Base-by-base conservation (phyloP, 1,140 invertebrate species). In the Oscheius sp. region DNA sequence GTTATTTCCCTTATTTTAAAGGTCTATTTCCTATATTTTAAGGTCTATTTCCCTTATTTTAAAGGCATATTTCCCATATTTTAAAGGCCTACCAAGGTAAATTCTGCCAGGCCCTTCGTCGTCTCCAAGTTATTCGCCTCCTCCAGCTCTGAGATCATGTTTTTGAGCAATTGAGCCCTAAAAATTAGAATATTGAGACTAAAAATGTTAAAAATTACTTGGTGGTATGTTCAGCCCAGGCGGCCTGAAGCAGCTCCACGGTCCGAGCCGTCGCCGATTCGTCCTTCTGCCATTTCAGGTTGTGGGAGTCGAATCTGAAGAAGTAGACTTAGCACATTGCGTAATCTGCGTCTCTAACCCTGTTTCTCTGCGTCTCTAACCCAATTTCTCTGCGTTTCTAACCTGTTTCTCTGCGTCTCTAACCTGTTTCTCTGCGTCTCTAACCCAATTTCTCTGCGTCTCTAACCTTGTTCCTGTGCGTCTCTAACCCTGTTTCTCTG, bases 191-290 rank as follows among this genome's bases (percentile, higher is more conserved):
- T 59, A 15, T 59, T 59, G 55, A 13, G 15, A 59, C 35, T 32
- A 36, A 26, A n/a, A 63, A 63, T 45, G 42, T 45, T 45, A n/a
- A n/a, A 26, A 7, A 26, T 13, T 18, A 63, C 61, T 42, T 63
- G 10, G 61, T 63, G 20, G 36, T 18, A 34, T 32, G 35, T 10
- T 63, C 61, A 38, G 61, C 32, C 61, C 23, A 63, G 61, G 61
- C 20, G 10, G 10, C 23, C 1, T 63, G 61, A 10, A 63, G 18
- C 13, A 38, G 35, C 15, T 10, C 29, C 15, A 63, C 20, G 18
- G 61, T 63, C 18, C 31, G 18, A 13, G 31, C 15, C 61, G 31
- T 63, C 10, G 31, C 32, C 0, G 36, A n/a, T 13, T 63, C 61
- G 29, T 63, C 61, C 20, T 63, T n/a, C 20, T 1, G 15, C 61